Evolutionary conservation across 1,140 invertebrate genomes (phyloP).

Genomic region (Centruroides vittatus): DNA sequence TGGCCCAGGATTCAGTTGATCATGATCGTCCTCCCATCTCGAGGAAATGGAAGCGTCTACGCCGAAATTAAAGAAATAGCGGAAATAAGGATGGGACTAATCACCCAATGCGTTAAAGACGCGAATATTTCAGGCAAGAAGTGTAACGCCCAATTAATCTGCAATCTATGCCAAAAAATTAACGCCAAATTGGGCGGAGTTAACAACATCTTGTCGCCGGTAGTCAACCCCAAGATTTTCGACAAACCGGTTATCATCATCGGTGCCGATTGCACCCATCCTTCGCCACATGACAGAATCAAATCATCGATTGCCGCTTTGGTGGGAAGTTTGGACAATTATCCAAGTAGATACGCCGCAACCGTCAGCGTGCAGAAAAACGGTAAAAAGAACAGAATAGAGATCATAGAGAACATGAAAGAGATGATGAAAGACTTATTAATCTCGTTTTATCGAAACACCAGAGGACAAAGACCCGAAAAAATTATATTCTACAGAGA

Average conservation of each 20-base stretch:
- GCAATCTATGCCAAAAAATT: slow-evolving; percentile 69
- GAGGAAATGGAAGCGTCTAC: slow-evolving; percentile 5
- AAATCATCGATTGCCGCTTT: slow-evolving; percentile 73
- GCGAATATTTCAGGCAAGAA: slow-evolving; percentile 31
- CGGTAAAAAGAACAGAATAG: slow-evolving; percentile 1
- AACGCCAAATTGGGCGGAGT: slow-evolving; percentile 70
- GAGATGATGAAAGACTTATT: slow-evolving; percentile 48
- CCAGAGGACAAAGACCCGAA: slow-evolving; percentile 18
- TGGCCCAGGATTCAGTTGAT: too few relatives aligned
- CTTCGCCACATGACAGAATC: slow-evolving; percentile 45
- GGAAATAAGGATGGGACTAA: slow-evolving; percentile 52
- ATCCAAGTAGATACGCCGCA: slow-evolving; percentile 12
- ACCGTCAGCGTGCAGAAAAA: slow-evolving; percentile 9
- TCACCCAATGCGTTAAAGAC: slow-evolving; percentile 67
- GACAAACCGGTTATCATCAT: slow-evolving; percentile 45
- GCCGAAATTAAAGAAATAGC: slow-evolving; percentile 52
- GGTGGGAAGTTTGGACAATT: slow-evolving; percentile 15
- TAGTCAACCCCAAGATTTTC: slow-evolving; percentile 24
- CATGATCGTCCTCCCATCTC: too few relatives aligned
- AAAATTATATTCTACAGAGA: slow-evolving; percentile 33
- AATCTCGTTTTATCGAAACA: slow-evolving; percentile 14
- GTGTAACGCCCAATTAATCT: slow-evolving; percentile 26
- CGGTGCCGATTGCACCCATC: slow-evolving; percentile 53
- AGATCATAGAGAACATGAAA: slow-evolving; percentile 39
- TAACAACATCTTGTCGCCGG: slow-evolving; percentile 34